Conservation (phyloP, 2,113 vertebrate species). For the Gadus chalcogrammus region DNA sequence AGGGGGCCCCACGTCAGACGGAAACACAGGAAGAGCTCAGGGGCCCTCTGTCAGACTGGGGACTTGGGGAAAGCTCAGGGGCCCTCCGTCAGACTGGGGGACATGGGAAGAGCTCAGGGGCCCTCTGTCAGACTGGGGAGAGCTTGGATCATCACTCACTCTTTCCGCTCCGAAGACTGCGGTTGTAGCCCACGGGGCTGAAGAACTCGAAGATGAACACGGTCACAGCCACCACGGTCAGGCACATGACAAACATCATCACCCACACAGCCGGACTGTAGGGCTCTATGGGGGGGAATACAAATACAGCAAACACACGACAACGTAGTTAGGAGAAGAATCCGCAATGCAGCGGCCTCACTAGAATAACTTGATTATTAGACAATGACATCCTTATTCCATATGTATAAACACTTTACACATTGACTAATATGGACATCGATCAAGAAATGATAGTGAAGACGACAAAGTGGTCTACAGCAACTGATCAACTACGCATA, state of each 20-base stretch:
- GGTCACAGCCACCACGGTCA: conserved; percentile 92
- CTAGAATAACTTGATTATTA: conserved; percentile 19
- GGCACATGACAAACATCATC: conserved; percentile 98
- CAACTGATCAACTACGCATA: too few species aligned
- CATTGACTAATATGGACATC: too few species aligned
- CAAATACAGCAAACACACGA: neutral
- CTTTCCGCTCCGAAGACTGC: conserved; percentile 82
- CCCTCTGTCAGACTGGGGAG: neutral
- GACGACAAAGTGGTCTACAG: too few species aligned
- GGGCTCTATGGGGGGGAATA: conserved; percentile 74
- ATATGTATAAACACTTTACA: too few species aligned
- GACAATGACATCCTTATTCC: too few species aligned
- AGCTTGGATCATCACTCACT: conserved; percentile 74
- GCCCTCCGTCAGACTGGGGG: too few species aligned
- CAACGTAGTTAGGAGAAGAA: neutral
- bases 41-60: too few species aligned
- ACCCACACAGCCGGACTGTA: conserved; percentile 96
- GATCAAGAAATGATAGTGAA: too few species aligned
- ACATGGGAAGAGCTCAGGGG: too few species aligned
- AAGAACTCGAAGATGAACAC: conserved; percentile 93
- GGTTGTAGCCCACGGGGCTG: conserved; percentile 88
- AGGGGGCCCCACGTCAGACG: conserved; percentile 29
- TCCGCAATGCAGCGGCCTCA: conserved; percentile 29
- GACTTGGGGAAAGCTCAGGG: too few species aligned
- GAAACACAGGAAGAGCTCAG: neutral